Conservation (phyloP, 2,113 vertebrate genomes). For the Ahaetulla prasina region DNA sequence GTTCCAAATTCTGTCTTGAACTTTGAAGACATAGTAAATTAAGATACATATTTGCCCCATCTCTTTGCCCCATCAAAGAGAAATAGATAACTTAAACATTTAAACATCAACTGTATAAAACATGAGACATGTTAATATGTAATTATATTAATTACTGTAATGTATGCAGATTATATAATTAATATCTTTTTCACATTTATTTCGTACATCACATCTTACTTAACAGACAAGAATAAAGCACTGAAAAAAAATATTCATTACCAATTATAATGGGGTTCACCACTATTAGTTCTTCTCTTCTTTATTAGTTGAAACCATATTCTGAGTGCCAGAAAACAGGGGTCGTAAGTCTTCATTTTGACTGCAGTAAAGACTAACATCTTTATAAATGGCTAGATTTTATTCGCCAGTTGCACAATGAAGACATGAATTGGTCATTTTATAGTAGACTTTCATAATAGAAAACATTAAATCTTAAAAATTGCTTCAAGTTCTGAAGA, state of each 20-base stretch:
- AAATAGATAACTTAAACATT: not conserved
- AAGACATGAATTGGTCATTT: not conserved
- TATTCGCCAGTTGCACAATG: not conserved
- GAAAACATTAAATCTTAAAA: not conserved
- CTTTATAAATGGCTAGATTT: not conserved
- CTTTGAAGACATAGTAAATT: not conserved
- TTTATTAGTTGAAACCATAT: not conserved
- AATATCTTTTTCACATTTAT: not conserved
- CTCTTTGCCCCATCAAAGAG: not conserved
- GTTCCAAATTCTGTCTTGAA: not conserved
- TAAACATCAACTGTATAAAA: not conserved
- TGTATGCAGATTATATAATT: not conserved
- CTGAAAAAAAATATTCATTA: not conserved
- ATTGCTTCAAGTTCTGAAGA: not conserved
- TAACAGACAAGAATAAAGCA: not conserved
- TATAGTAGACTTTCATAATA: not conserved
- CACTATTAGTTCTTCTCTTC: not conserved
- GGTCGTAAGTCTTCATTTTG: not conserved
- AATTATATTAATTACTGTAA: not conserved
- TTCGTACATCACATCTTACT: not conserved
- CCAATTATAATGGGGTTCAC: not conserved
- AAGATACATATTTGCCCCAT: slow-evolving; percentile 7
- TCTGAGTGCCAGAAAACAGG: not conserved
- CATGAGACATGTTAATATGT: not conserved
- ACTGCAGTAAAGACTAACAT: not conserved